Evolutionary conservation across 2,888 invertebrate species (phyloP), one percentile per base, ranked within the genome.

Genomic region (Cosmia pyralina): DNA sequence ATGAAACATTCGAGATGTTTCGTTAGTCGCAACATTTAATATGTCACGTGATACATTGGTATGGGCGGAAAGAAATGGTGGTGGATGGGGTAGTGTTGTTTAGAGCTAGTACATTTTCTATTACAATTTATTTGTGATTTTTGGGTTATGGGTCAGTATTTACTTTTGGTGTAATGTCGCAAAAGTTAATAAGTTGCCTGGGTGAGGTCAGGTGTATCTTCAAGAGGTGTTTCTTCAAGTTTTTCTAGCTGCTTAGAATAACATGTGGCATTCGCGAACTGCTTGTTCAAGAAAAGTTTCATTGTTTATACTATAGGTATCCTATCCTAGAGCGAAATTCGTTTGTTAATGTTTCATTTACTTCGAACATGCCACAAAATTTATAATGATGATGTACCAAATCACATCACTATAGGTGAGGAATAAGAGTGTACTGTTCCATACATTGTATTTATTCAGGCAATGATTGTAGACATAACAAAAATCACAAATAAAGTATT

Each of bases 1-100:
- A 81, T 72, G 77, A 66, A 85, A 71, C 75, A 81, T 85, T 85
- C 86, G 87, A 85, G 84, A 85, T 83, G 87, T 87, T 85, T 81
- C 75, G 84, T 85, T 87, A 83, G 81, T 81, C 81, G 78, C 76
- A 83, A 85, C 86, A 81, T 85, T 85, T 78, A 85, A 81, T 87
- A 81, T 83, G 86, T 85, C 86, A 87, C 81, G 76, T 81, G 78
- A 85, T 78, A 72, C 75, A 85, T 82, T 68, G 77, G 71, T 73
- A 66, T 72, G 75, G 78, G 57, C 34, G 46, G 50, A 58, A 82
- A 82, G 77, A 82, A 81, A 82, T 69, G 52, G 22, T 48, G 10
- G 55, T 69, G 22, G 69, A 81, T 58, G 48, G 58, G 57, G 55
- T 34, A 38, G 28, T 67, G 48, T 75, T 62, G 46, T 80, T 84